A percentile compares a stretch with the other conserved stretches of the same genome.
Conservation (phyloP, 2,888 invertebrate genomes). For the Bombylius major region DNA sequence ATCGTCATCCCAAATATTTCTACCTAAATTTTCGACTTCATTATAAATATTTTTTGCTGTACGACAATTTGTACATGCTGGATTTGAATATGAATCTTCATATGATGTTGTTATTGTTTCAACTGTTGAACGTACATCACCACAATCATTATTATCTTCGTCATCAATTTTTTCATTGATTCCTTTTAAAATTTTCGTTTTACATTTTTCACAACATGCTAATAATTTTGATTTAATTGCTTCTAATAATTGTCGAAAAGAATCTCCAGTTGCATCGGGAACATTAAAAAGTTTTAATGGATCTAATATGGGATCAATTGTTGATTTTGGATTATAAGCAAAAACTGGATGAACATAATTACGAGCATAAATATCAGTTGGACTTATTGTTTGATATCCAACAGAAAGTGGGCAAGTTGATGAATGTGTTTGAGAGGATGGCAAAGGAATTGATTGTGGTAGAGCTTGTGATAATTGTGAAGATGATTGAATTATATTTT, state of each 20-base stretch:
- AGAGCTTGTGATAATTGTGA: neutral
- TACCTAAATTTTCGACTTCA: conserved; percentile 1
- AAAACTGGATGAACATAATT: neutral
- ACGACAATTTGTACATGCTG: neutral
- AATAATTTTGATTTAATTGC: conserved; percentile 2
- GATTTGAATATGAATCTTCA: neutral
- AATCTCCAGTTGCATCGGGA: neutral
- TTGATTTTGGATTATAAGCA: neutral
- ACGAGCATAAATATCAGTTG: neutral
- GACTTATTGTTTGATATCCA: neutral
- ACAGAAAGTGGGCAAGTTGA: neutral
- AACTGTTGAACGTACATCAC: neutral
- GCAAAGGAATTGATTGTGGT: neutral
- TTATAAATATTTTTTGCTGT: neutral
- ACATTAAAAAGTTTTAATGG: conserved; percentile 1
- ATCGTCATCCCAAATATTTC: conserved; percentile 1
- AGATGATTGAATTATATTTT: neutral
- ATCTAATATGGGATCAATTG: conserved; percentile 1
- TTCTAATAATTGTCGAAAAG: conserved; percentile 1
- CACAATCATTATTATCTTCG: neutral
- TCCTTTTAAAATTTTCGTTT: conserved; percentile 2
- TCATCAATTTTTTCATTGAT: conserved; percentile 5
- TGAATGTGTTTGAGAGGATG: too few species aligned
- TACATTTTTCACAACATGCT: conserved; percentile 6
- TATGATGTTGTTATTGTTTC: neutral